Percentiles rank a stretch among this genome's conserved stretches.
Conservation (phyloP, 1,140 invertebrate genomes). For the Atta texana region DNA sequence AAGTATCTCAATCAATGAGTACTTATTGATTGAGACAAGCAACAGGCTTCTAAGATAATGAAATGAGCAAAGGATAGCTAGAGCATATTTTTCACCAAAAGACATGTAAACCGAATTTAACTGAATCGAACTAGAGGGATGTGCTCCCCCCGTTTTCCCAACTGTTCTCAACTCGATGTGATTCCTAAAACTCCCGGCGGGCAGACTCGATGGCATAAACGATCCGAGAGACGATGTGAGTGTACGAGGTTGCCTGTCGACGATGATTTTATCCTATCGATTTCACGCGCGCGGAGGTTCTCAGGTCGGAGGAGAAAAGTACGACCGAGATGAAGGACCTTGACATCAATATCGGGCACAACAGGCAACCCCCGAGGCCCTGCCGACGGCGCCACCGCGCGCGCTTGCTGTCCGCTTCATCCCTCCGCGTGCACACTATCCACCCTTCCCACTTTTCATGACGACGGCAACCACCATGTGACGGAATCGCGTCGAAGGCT, state of each 20-base stretch:
- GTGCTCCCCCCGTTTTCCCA: neutral
- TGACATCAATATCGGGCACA: conserved; percentile 78
- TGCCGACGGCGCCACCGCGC: conserved; percentile 34
- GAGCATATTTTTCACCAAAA: neutral
- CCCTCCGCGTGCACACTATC: conserved; percentile 46
- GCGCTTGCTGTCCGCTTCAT: conserved; percentile 29
- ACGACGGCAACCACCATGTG: conserved; percentile 45
- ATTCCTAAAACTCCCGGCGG: conserved; percentile 29
- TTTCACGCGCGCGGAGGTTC: conserved; percentile 66
- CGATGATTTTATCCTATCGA: conserved; percentile 79
- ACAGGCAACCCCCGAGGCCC: conserved; percentile 60
- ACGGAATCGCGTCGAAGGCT: conserved; percentile 53
- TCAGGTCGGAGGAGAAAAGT: conserved; percentile 66
- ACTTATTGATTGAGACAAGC: no score
- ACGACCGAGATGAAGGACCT: conserved; percentile 77
- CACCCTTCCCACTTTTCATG: neutral
- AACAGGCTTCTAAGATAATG: neutral
- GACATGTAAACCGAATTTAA: neutral
- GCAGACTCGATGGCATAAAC: conserved; percentile 4
- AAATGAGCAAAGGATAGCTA: neutral
- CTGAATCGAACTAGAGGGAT: neutral
- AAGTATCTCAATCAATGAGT: no score
- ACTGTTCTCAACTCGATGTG: neutral
- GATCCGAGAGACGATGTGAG: neutral
- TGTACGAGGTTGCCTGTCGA: conserved; percentile 58